These are phyloP conservation scores for Apodemus agrarius DNA, from an alignment of 2,797 vertebrate genomes.

Conservation along the genomic window DNA sequence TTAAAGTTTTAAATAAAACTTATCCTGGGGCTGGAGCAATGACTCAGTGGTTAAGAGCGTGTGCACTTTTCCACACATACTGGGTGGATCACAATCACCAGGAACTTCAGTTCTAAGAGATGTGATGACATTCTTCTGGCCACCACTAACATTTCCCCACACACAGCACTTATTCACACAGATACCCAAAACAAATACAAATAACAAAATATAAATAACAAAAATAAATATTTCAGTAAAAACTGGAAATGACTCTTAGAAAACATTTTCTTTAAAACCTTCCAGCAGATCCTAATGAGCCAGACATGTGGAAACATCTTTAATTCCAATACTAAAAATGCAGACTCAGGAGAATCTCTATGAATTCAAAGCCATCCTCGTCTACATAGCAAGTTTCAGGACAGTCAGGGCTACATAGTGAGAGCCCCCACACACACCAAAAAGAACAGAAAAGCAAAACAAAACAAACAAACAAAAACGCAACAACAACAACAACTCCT, in stretches of 20 bases:
- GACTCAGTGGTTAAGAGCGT: neutral
- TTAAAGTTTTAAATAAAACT: neutral
- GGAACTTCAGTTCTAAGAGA: neutral
- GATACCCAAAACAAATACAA: neutral
- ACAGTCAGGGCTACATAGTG: neutral
- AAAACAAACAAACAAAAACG: neutral
- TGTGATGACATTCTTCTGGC: neutral
- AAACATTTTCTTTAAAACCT: conserved; percentile 56
- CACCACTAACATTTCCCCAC: neutral
- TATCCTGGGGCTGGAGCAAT: neutral
- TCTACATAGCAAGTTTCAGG: neutral
- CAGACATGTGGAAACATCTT: neutral
- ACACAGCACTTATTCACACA: neutral
- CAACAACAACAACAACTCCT: neutral
- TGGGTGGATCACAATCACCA: neutral
- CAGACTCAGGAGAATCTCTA: neutral
- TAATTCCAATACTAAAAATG: neutral
- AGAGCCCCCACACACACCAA: neutral
- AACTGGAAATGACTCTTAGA: conserved; percentile 43
- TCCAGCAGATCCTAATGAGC: conserved; percentile 30
- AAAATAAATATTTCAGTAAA: neutral
- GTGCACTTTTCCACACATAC: neutral
- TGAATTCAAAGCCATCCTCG: neutral
- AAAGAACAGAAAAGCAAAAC: neutral
- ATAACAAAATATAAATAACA: neutral